phyloP scores from a whole-genome alignment of 2,888 invertebrate genomes.

The Eupithecia subumbrata region DNA sequence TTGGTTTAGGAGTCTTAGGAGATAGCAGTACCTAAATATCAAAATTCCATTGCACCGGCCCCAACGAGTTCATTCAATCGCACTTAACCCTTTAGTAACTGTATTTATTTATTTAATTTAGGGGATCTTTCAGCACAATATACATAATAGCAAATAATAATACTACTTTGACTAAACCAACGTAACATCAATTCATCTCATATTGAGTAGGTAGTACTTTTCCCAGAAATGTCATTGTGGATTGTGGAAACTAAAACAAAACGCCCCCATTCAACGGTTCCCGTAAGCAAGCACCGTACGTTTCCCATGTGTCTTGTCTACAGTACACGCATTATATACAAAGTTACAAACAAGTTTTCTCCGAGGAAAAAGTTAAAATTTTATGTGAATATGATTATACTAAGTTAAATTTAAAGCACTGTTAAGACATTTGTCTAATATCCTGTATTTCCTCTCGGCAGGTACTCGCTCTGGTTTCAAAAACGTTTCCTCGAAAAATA shows the following conservation, averaged over 20 bases:
- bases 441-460: background rate
- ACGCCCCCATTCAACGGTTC: slow-evolving; percentile 10
- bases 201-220: slow-evolving; percentile 20
- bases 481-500: background rate
- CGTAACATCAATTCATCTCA: background rate
- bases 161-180: too few species aligned
- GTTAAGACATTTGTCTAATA: background rate
- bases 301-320: slow-evolving; percentile 43
- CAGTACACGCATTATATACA: background rate
- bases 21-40: background rate
- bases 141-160: too few species aligned
- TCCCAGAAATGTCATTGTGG: slow-evolving; percentile 52
- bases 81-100: too few species aligned
- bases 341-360: background rate
- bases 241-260: slow-evolving; percentile 59
- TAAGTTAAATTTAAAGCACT: too few species aligned
- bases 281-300: slow-evolving; percentile 18
- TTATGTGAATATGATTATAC: background rate
- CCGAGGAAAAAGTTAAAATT: background rate
- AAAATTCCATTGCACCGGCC: background rate
- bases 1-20: too few species aligned
- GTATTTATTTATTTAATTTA: too few species aligned
- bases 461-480: background rate
- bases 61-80: background rate
- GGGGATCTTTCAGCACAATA: too few species aligned